A percentile compares a stretch with the other conserved stretches of the same genome.
phyloP scores from a whole-genome alignment of 64 coral and sea anemone genomes.

The Montipora efflorescens region DNA sequence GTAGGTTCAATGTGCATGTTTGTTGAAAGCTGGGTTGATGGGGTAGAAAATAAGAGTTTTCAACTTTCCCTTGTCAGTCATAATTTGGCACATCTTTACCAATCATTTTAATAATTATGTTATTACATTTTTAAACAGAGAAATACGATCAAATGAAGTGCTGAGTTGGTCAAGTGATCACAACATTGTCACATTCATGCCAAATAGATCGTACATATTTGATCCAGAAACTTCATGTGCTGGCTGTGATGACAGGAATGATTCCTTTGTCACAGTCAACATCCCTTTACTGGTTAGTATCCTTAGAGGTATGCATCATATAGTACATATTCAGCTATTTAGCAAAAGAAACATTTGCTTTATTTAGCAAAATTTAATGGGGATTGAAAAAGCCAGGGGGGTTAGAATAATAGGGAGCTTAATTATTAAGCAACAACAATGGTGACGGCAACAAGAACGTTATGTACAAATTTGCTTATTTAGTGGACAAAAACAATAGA shows the following conservation, averaged over 20 bases:
- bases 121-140: conserved; percentile 39
- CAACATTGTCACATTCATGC: conserved; percentile 86
- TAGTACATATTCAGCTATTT: not conserved
- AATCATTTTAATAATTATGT: not conserved
- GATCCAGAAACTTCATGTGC: conserved; percentile 89
- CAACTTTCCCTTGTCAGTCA: too few relatives aligned
- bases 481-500: too few relatives aligned
- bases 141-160: conserved; percentile 75
- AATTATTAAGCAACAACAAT: too few relatives aligned
- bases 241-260: conserved; percentile 77
- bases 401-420: too few relatives aligned
- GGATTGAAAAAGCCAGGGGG: too few relatives aligned
- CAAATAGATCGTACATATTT: conserved; percentile 97
- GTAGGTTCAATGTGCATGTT: too few relatives aligned
- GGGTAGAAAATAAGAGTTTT: too few relatives aligned
- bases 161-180: conserved; percentile 63
- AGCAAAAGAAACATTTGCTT: not conserved
- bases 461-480: too few relatives aligned
- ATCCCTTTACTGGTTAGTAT: conserved; percentile 86
- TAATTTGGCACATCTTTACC: not conserved
- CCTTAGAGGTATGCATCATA: not conserved
- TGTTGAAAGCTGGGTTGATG: too few relatives aligned
- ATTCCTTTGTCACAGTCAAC: conserved; percentile 80
- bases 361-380: too few relatives aligned
- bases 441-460: too few relatives aligned